Base-by-base conservation (phyloP, 2,888 invertebrate species). In the Acrocyrtus sp. region DNA sequence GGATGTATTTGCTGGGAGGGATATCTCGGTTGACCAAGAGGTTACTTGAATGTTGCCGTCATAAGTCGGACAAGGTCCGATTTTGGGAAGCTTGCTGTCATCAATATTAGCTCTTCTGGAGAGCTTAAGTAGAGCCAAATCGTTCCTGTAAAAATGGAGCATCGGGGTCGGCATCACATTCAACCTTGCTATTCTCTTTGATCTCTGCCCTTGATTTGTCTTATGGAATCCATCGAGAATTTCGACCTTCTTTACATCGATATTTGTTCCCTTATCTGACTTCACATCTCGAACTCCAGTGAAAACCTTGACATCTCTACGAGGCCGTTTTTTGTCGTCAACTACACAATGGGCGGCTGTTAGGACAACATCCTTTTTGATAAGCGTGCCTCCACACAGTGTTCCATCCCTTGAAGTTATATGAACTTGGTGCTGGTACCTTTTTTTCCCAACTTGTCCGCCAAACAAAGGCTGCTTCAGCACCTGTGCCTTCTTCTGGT, bases 341-440 rank as follows among this genome's bases (percentile, higher is more conserved):
- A 27, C 26, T 10, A 62, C 51, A 21, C 62, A 62, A 3, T 62
- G 51, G 1, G 62, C 62, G 6, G 62, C 62, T 24, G 62, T 62
- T 3, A 62, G 17, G 2, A 62, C 51, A 6, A 26, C 2, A 51
- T 51, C 21, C 12, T 22, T 12, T 4, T 34, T n/a, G 17, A 62
- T 19, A 8, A 62, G 24, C 1, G 62, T 63, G 0, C 63, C 63
- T 27, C 63, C 63, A 26, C 63, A 54, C 2, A 2, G 17, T 6
- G 29, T 29, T 24, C 41, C 51, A 2, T 26, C 12, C 5, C 22
- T n/a, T 22, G 62, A 51, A n/a, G 24, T 51, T 2, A 62, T 41
- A 12, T 41, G 24, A 8, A 62, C 62, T 15, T 62, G 62, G 26
- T 62, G 50, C 39, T 22, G 19, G 34, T 51, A 39, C 2, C 1